Base-by-base conservation (phyloP, 1,140 invertebrate species). In the Zaprionus gabonicus region DNA sequence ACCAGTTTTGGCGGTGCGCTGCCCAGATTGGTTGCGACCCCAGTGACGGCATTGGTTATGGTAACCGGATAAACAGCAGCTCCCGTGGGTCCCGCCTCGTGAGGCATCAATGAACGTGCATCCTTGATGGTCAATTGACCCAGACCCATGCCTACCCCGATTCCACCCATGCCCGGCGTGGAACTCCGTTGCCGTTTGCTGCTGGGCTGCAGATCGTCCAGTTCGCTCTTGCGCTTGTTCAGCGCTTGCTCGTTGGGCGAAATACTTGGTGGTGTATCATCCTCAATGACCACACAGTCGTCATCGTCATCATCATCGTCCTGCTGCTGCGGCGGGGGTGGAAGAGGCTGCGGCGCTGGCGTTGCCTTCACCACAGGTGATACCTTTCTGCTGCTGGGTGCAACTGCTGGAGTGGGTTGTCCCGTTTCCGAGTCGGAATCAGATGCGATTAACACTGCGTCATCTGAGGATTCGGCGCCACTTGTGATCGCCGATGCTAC, bases 261-360 rank as follows among this genome's bases (percentile, higher is more conserved):
- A 79, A 64, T 90, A 76, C 70, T 88, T 71, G 86, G 86, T 36
- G 91, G 87, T 69, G 83, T 88, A 76, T 96, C 96, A 78, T 95
- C 95, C 46, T 94, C 94, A 75, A 95, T 95, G 20, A 94, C 94
- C 46, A 94, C 93, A 80, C 95, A 94, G 63, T 94, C 95, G 76
- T 95, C 93, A 82, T 95, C 94, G 82, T 94, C 94, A 69, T 93
- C 93, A 57, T 93, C 93, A 15, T 93, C 91, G 25, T 80, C 85
- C 25, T 62, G 49, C 31, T 55, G 63, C 31, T 27, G 62, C 10
- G 41, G 56, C 9, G 73, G 56, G 2, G 84, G 76, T n/a, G 78
- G 82, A 13, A 76, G 78, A 20, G 71, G 51, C 0, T 71, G 74
- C 53, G 76, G 76, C 13, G 62, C 17, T 38, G 75, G 44, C 4